phyloP scores from a whole-genome alignment of 2,797 vertebrate species.

The Thripadectes ignobilis region DNA sequence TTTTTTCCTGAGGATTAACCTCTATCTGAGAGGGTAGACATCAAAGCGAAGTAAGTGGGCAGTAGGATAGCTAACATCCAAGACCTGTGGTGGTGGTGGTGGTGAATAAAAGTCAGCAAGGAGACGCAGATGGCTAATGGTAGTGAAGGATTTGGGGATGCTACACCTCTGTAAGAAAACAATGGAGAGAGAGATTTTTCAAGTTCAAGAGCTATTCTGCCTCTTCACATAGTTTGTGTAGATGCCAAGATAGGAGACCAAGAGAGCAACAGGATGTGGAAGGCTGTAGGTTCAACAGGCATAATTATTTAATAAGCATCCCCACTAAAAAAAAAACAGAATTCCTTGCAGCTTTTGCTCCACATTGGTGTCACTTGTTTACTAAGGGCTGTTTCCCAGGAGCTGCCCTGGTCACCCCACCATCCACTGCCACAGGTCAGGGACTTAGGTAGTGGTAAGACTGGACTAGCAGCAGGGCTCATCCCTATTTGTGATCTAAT shows the following conservation, averaged over 20 bases:
- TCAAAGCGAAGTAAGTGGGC: not conserved
- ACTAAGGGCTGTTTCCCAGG: not conserved
- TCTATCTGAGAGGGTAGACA: not conserved
- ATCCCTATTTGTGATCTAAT: not conserved
- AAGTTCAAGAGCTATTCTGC: not conserved
- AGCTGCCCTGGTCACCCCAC: not conserved
- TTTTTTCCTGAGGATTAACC: not conserved
- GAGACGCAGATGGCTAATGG: not conserved
- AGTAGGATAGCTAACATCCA: not conserved
- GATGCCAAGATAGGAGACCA: not conserved
- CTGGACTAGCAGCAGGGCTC: not conserved
- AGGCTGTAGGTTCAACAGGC: not conserved
- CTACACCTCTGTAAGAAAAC: not conserved
- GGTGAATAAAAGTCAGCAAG: not conserved
- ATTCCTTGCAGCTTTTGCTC: not conserved
- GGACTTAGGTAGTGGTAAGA: fast-evolving
- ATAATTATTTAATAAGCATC: not conserved
- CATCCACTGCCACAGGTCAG: not conserved
- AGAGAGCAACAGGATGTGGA: not conserved
- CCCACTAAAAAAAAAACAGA: not conserved
- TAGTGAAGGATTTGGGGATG: not conserved
- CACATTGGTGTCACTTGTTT: not conserved
- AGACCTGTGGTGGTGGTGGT: not conserved
- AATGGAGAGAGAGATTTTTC: not conserved
- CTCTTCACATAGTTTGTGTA: not conserved